Conservation (phyloP, 2,797 vertebrate species). For the Anguilla obscura region DNA sequence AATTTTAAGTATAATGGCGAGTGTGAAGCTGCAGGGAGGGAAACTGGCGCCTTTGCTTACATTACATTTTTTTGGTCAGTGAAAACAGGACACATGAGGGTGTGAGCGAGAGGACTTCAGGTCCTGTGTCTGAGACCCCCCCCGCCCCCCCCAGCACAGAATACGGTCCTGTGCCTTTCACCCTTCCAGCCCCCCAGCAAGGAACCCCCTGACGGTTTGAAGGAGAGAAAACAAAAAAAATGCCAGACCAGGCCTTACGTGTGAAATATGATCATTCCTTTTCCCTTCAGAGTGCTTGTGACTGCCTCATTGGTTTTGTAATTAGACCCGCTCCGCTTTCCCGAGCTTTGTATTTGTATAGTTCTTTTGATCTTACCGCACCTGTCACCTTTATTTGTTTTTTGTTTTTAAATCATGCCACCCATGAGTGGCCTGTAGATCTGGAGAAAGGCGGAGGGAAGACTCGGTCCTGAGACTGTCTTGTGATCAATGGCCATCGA, state of each 20-base stretch:
- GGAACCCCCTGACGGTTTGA: not conserved
- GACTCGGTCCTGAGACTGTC: not conserved
- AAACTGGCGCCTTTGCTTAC: not conserved
- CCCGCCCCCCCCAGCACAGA: too few species aligned
- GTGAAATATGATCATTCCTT: not conserved
- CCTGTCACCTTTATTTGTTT: not conserved
- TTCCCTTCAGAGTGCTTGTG: not conserved
- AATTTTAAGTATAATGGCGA: too few species aligned
- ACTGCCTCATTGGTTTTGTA: not conserved
- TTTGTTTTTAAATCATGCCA: not conserved
- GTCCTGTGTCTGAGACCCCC: not conserved
- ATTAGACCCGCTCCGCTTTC: conserved; percentile 9
- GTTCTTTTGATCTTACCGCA: not conserved
- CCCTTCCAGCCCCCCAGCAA: not conserved
- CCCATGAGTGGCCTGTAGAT: not conserved
- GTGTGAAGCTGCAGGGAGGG: not conserved
- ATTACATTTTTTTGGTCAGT: too few species aligned
- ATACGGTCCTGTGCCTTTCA: too few species aligned
- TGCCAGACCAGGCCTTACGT: not conserved
- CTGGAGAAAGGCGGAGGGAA: not conserved
- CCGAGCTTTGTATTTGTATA: not conserved
- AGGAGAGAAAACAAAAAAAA: not conserved
- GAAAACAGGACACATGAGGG: too few species aligned
- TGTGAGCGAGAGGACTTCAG: not conserved
- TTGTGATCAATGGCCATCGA: conserved; percentile 22